A percentile compares a stretch with the other conserved stretches of the same genome.
Evolutionary conservation across 1,140 invertebrate species (phyloP).

Genomic region (Drosophila sulfurigaster): DNA sequence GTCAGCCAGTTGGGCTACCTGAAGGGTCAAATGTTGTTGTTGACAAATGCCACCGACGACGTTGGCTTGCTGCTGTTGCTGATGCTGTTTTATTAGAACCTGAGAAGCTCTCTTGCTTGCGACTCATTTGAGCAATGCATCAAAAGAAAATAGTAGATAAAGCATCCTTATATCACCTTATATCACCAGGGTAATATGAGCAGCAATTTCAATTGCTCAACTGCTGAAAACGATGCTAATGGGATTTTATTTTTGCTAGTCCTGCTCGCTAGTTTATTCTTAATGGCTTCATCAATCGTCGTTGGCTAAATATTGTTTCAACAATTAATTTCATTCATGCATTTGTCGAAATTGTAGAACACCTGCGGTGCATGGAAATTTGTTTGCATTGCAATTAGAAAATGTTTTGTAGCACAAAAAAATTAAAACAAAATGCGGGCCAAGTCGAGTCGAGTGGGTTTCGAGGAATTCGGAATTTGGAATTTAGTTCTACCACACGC

Average conservation of each 20-base stretch:
- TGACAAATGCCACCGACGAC: slow-evolving; percentile 45
- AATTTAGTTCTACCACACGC: slow-evolving; percentile 65
- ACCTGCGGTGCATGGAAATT: slow-evolving; percentile 71
- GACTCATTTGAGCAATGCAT: slow-evolving; percentile 4
- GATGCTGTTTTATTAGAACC: slow-evolving; percentile 8
- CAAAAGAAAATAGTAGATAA: not conserved
- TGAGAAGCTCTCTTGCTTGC: not conserved
- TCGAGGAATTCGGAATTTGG: slow-evolving; percentile 37
- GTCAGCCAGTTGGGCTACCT: slow-evolving; percentile 45
- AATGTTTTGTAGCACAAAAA: slow-evolving; percentile 43
- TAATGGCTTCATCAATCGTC: slow-evolving; percentile 55
- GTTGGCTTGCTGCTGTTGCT: not conserved
- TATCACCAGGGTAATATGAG: not conserved
- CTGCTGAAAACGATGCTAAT: not conserved
- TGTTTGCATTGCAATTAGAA: slow-evolving; percentile 82
- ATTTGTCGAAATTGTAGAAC: slow-evolving; percentile 51
- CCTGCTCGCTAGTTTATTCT: not conserved
- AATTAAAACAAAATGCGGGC: slow-evolving; percentile 13
- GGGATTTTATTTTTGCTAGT: not conserved
- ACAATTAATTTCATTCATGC: slow-evolving; percentile 76
- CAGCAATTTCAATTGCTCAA: not conserved
- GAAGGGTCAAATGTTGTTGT: slow-evolving; percentile 43
- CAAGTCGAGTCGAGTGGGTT: slow-evolving; percentile 3
- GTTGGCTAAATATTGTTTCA: slow-evolving; percentile 70
- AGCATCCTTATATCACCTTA: not conserved